Evolutionary conservation across 1,140 invertebrate genomes (phyloP).

Genomic region (Homalodisca vitripennis): DNA sequence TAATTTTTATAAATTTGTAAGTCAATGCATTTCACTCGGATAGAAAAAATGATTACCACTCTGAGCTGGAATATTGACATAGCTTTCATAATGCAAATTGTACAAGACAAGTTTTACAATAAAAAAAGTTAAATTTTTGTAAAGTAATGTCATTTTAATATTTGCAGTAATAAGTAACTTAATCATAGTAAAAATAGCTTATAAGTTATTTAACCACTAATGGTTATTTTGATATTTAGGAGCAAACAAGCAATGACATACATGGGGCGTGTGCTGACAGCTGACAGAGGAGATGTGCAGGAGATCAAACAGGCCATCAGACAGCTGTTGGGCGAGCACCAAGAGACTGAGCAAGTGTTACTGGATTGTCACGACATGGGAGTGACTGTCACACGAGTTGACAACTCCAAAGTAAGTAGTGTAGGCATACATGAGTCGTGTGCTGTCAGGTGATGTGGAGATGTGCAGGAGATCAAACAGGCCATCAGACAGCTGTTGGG

Average conservation of each 20-base stretch:
- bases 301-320: constrained; percentile 55
- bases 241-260: constrained; percentile 45
- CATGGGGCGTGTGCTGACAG: constrained; percentile 51
- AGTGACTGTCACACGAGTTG: constrained; percentile 47
- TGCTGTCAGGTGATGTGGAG: constrained; percentile 51
- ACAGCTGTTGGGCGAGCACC: constrained; percentile 43
- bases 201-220: too few species aligned
- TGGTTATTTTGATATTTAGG: neutral
- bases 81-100: too few species aligned
- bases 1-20: too few species aligned
- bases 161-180: too few species aligned
- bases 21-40: too few species aligned
- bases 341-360: constrained; percentile 43
- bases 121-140: too few species aligned
- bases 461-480: constrained; percentile 56
- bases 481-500: constrained; percentile 50
- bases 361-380: constrained; percentile 57
- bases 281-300: constrained; percentile 53
- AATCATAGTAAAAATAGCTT: too few species aligned
- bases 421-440: constrained; percentile 38
- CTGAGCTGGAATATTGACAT: too few species aligned
- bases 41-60: too few species aligned
- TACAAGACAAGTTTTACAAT: too few species aligned
- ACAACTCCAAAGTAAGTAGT: constrained; percentile 2
- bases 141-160: too few species aligned